phyloP scores from a whole-genome alignment of 1,140 invertebrate genomes.

The Sinonovacula constricta region DNA sequence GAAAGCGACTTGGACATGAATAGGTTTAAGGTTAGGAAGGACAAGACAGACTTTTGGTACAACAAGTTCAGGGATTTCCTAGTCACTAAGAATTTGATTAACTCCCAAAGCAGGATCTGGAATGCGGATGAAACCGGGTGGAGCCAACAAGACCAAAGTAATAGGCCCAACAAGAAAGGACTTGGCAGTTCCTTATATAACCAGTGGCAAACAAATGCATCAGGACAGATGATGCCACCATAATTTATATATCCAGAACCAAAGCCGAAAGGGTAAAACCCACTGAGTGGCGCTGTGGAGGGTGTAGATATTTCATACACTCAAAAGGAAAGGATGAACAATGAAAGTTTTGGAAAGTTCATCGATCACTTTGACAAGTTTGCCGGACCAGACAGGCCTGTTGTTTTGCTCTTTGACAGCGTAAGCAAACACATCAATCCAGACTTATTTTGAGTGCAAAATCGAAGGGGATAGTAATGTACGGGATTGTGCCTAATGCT shows the following conservation, averaged over 20 bases:
- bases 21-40: constrained; percentile 26
- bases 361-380: too few species aligned
- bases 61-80: constrained; percentile 39
- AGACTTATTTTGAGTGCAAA: constrained; percentile 16
- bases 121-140: constrained; percentile 57
- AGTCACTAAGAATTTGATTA: not conserved
- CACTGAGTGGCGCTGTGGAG: constrained; percentile 18
- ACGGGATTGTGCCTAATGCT: constrained; percentile 49
- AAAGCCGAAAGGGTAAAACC: constrained; percentile 6
- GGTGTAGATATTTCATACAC: constrained; percentile 34
- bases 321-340: constrained; percentile 50
- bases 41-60: constrained; percentile 22
- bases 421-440: constrained; percentile 35
- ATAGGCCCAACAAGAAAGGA: constrained; percentile 20
- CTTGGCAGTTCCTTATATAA: not conserved
- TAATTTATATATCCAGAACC: constrained; percentile 15
- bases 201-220: constrained; percentile 6
- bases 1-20: constrained; percentile 13
- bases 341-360: constrained; percentile 21
- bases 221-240: constrained; percentile 25
- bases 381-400: too few species aligned
- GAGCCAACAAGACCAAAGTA: constrained; percentile 12
- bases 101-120: constrained; percentile 46
- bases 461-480: constrained; percentile 37
- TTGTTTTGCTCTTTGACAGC: too few species aligned